Base-by-base conservation (phyloP, 2,888 invertebrate species). In the Cheilosia pagana region DNA sequence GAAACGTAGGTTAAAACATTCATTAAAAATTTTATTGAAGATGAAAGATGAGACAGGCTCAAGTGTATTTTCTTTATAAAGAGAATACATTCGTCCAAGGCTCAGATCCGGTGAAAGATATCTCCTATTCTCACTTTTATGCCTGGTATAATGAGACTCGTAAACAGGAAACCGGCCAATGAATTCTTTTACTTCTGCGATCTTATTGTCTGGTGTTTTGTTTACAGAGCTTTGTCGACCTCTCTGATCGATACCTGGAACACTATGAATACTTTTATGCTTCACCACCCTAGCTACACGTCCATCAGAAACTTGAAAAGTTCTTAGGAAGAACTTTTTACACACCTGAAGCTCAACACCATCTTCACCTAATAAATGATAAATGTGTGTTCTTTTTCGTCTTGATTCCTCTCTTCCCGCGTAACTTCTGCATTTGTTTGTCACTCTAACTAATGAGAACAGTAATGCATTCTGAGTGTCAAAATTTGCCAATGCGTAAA, bases 321-420 rank as follows among this genome's bases (percentile, higher is more conserved):
- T 35, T 35, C 31, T 55, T 55, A 39, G 39, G 21, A 57, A 57
- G 14, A 39, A 35, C 35, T 57, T 39, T 39, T 21, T 57, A 57
- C 57, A 57, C 57, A 57, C 57, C 57, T 35, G 57, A 39, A 57
- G n/a, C 57, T 57, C 39, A 57, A 57, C 57, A 57, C 57, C 57
- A 57, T 57, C 57, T 39, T 39, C 57, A 57, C 39, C 57, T 57
- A 57, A 39, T 52, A 25, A 52, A 52, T 52, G 25, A 52, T 25
- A 52, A 52, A 52, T 52, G 25, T 52, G 52, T 57, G 53, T 57
- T 55, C 14, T 55, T 55, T 55, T 35, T 55, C 55, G 28, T 55
- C 55, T 55, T 28, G 55, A 55, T 55, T 55, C 55, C 55, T 55
- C 35, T 55, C 10, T 55, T 55, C 55, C 55, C 55, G 16, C 31